phyloP scores from a whole-genome alignment of 2,888 invertebrate species.

The Andrena marginata region DNA sequence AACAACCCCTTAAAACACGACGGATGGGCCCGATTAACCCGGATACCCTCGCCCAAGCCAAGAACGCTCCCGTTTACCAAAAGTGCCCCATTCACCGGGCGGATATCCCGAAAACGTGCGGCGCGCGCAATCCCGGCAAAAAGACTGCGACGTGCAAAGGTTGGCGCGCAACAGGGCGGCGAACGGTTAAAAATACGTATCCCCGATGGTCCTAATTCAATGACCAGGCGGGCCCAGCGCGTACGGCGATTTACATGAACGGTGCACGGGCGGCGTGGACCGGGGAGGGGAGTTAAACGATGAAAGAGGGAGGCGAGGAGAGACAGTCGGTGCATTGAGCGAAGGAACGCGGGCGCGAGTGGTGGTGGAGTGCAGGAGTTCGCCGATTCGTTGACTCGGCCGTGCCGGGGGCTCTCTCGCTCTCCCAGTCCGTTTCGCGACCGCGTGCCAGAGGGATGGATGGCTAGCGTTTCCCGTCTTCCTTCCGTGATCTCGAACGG shows the following conservation, averaged over 20 bases:
- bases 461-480: constrained; percentile 29
- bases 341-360: constrained; percentile 29
- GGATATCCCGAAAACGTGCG: not conserved
- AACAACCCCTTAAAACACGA: too few species aligned
- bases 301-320: constrained; percentile 46
- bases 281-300: not conserved
- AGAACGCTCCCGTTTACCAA: too few species aligned
- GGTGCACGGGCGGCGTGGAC: constrained; percentile 16
- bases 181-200: constrained; percentile 55
- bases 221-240: constrained; percentile 33
- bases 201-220: constrained; percentile 57
- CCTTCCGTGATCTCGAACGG: constrained; percentile 35
- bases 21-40: too few species aligned
- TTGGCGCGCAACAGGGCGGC: not conserved
- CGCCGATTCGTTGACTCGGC: constrained; percentile 61
- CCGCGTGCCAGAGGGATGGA: constrained; percentile 70
- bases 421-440: constrained; percentile 76
- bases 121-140: constrained; percentile 17
- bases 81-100: too few species aligned
- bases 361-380: constrained; percentile 36
- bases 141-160: constrained; percentile 4
- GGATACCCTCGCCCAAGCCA: too few species aligned
- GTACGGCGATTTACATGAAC: constrained; percentile 52
- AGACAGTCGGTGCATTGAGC: constrained; percentile 70
- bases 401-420: constrained; percentile 50